Evolutionary conservation across 1,140 invertebrate species (phyloP).

Genomic region (Papilio polytes): DNA sequence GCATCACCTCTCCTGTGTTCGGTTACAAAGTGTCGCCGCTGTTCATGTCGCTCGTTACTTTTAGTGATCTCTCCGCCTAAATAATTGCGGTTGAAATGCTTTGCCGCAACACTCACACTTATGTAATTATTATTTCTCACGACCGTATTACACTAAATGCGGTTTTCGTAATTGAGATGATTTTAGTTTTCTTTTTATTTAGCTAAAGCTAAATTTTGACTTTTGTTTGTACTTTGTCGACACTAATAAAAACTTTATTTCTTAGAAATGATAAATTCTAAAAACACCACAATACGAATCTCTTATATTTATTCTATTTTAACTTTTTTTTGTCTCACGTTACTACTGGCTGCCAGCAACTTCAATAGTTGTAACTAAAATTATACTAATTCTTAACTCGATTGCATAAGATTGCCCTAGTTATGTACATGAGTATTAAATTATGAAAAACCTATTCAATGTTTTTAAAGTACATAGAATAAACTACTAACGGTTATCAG

Average conservation of each 20-base stretch:
- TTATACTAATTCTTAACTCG: no score
- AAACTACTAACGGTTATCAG: not conserved
- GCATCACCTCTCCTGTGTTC: constrained; percentile 43
- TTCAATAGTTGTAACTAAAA: no score
- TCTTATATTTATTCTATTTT: no score
- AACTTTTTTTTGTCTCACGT: no score
- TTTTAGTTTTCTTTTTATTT: not conserved
- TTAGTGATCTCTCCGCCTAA: constrained; percentile 16
- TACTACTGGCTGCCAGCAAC: no score
- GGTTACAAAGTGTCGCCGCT: constrained; percentile 44
- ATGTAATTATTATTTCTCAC: constrained; percentile 27
- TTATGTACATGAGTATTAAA: no score
- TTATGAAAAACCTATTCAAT: no score
- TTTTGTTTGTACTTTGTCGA: no score
- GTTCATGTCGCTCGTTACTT: constrained; percentile 40
- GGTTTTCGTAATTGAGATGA: not conserved
- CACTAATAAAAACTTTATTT: no score
- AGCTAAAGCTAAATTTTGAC: not conserved
- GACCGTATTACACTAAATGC: constrained; percentile 19
- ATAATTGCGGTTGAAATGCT: constrained; percentile 38
- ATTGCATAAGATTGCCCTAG: no score
- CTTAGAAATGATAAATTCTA: no score
- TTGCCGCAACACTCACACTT: constrained; percentile 26
- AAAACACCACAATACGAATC: no score
- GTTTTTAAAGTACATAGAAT: not conserved